Conservation (phyloP, 2,888 invertebrate genomes). For the Ferdinandea cuprea region DNA sequence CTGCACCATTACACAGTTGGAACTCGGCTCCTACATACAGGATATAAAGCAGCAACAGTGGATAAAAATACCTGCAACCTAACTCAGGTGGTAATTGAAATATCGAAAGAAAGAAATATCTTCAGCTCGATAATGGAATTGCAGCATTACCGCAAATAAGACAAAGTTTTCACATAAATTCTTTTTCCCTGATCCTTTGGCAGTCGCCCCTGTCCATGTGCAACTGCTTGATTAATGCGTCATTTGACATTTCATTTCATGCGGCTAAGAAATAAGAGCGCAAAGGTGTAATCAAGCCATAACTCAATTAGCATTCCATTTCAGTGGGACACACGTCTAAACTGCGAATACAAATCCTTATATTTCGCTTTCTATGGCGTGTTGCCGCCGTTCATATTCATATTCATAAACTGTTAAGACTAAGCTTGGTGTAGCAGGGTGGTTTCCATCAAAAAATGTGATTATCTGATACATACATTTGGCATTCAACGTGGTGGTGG, state of each 20-base stretch:
- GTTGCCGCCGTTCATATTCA: conserved; percentile 34
- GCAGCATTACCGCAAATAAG: conserved; percentile 27
- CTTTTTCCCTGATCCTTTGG: not conserved
- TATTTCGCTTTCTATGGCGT: conserved; percentile 3
- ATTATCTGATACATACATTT: conserved; percentile 53
- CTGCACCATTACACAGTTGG: conserved; percentile 54
- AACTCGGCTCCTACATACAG: conserved; percentile 6
- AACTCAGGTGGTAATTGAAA: conserved; percentile 55
- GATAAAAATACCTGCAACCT: conserved; percentile 9
- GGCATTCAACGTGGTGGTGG: conserved; percentile 37
- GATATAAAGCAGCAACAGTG: not conserved
- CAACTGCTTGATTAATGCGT: conserved; percentile 44
- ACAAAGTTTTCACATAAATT: conserved; percentile 28
- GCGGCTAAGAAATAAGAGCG: not conserved
- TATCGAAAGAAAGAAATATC: conserved; percentile 37
- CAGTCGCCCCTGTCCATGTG: not conserved
- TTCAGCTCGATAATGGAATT: conserved; percentile 35
- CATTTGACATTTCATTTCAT: conserved; percentile 37
- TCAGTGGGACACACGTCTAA: conserved; percentile 36
- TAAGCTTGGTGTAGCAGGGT: not conserved
- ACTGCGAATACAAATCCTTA: conserved; percentile 1
- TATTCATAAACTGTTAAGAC: conserved; percentile 49
- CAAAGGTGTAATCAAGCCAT: conserved; percentile 37
- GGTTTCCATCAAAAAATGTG: conserved; percentile 39
- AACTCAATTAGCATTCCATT: conserved; percentile 61